Base-by-base conservation (phyloP, 2,797 vertebrate species). In the Syngnathus rostellatus region DNA sequence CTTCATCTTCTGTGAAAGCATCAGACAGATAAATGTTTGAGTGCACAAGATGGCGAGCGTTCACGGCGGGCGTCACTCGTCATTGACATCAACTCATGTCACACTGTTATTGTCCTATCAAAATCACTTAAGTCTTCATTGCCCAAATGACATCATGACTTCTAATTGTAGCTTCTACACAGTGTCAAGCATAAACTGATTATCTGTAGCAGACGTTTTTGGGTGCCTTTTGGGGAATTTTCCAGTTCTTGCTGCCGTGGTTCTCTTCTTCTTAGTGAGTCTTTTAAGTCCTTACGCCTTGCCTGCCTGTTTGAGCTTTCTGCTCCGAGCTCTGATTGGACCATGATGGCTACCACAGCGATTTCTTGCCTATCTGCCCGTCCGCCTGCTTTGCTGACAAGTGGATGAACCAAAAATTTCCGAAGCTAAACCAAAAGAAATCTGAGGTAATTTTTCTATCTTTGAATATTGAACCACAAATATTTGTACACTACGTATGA, bases 1-100 rank as follows among this genome's bases (percentile, higher is more conserved):
- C 45, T 6, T 46, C 50, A 9, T 51, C 17, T 37, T 53, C 31
- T 87, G 75, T 89, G 85, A 87, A 82, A 83, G 62, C 45, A n/a
- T 77, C 85, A 60, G 72, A 66, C 69, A 38, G 73, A 82, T 86
- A 89, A 87, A 87, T 85, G 76, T 88, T 37, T 37, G 31, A 37
- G 55, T 17, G 25, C 23, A 14, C 23, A 31, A 23, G 54, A 55
- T 57, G 25, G 55, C 31, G 9, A 21, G n/a, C 19, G n/a, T 51
- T 51, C 50, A 51, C 1, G 50, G 50, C 17, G 48, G 48, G 17
- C 48, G 48, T 46, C 45, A 17, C 45, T 46, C 45, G 16, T 16
- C 5, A 6, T 50, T 50, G 48, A 19, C 17, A 21, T 51, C 50
- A 21, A 51, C n/a, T 21, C 7, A 51, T n/a, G n/a, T 51, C 50